A percentile compares a stretch with the other conserved stretches of the same genome.
These are phyloP conservation scores for Periparus ater DNA, from an alignment of 2,797 vertebrate species.

Conservation along the genomic window DNA sequence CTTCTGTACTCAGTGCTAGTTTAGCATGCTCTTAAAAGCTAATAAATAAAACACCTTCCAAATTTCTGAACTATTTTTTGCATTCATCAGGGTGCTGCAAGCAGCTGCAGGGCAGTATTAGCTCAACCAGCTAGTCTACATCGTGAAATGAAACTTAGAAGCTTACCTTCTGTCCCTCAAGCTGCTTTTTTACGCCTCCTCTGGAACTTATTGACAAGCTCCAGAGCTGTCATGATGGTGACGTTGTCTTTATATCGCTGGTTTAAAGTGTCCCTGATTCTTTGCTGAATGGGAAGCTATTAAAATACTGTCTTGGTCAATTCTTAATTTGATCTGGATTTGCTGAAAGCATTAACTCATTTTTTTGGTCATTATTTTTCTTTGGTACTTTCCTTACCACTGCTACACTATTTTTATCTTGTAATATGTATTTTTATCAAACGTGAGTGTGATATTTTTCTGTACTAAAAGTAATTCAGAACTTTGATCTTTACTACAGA, in stretches of 20 bases:
- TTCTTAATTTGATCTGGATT: neutral
- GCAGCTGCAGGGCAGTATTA: neutral
- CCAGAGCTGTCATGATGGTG: accelerated
- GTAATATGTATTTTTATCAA: neutral
- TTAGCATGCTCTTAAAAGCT: neutral
- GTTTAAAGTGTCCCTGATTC: neutral
- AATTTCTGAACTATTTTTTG: neutral
- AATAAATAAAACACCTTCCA: neutral
- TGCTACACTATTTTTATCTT: neutral
- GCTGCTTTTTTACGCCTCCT: neutral
- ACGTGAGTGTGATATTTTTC: neutral
- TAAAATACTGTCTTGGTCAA: neutral
- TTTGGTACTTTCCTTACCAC: neutral
- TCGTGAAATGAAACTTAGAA: neutral
- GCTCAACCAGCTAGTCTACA: neutral
- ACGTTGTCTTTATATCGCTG: neutral
- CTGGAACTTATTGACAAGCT: neutral
- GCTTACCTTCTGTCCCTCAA: neutral
- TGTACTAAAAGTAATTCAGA: neutral
- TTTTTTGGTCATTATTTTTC: neutral
- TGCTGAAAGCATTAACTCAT: neutral
- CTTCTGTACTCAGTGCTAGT: neutral
- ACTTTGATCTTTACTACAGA: neutral
- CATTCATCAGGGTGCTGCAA: neutral
- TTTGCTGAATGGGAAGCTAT: neutral